Percentiles rank a stretch among this genome's conserved stretches.
Conservation (phyloP, 2,888 invertebrate species). For the Globia sparganii region DNA sequence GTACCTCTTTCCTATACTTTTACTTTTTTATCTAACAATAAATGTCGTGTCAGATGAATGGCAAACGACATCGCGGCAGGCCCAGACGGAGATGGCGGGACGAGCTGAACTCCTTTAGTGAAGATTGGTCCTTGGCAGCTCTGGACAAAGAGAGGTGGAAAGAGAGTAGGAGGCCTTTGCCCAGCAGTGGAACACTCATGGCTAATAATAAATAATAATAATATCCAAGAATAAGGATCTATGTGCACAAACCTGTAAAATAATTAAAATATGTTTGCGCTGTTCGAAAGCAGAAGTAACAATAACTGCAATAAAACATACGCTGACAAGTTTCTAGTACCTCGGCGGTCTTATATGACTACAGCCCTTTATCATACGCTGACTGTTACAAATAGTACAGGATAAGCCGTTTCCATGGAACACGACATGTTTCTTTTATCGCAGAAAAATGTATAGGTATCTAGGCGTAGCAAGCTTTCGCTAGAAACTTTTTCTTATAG, state of each 20-base stretch:
- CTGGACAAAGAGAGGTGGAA: too few species aligned
- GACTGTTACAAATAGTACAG: constrained; percentile 56
- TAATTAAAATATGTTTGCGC: constrained; percentile 10
- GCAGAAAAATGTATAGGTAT: not conserved
- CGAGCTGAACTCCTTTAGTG: too few species aligned
- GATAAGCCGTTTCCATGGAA: constrained; percentile 43
- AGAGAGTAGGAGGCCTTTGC: too few species aligned
- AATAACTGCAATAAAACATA: constrained; percentile 51
- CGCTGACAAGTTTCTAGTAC: constrained; percentile 44
- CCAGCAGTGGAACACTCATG: too few species aligned
- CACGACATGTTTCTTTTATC: constrained; percentile 38
- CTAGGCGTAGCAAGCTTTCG: constrained; percentile 6
- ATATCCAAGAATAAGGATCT: not conserved
- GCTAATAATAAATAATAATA: too few species aligned
- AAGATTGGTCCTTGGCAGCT: too few species aligned
- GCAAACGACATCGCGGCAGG: too few species aligned
- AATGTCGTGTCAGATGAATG: too few species aligned
- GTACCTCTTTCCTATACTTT: not conserved
- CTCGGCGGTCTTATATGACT: constrained; percentile 13
- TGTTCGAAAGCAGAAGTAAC: constrained; percentile 20
- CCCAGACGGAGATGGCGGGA: too few species aligned
- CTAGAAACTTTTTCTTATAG: not conserved
- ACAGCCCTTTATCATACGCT: constrained; percentile 45
- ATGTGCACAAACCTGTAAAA: not conserved
- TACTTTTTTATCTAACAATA: not conserved